Base-by-base conservation (phyloP, 2,113 vertebrate genomes). In the Nycticryphes semicollaris region DNA sequence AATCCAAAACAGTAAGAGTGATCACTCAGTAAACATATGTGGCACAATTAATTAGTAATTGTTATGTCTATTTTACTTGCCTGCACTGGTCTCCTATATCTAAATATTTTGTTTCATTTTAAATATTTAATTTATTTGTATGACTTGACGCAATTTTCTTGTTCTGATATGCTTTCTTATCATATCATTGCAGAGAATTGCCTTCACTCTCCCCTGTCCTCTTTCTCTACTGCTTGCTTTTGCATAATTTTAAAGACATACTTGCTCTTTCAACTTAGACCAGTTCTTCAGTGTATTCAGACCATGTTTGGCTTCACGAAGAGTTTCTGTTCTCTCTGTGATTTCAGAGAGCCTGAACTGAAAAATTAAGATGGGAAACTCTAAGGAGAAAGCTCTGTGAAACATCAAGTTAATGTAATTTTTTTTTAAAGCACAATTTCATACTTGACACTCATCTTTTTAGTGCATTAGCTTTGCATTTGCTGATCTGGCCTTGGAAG, bases 11-110 rank as follows among this genome's bases (percentile, higher is more conserved):
- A 90, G 77, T 66, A 87, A 76, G 94, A 82, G 50, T 37, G 73
- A 67, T 87, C 25, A 22, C 41, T 70, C 68, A 25, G 72, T 87
- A 96, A 96, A 90, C 66, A 35, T 39, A 83, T 73, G 62, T 86
- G 77, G 63, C 57, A 75, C 48, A 77, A 92, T 92, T 92, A 90
- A 84, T 91, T 69, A 87, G 39, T 69, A 83, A 94, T 86, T 3
- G 66, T 70, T 67, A 63, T 87, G 43, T 83, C 94, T 97, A 43
- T 95, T 96, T 97, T 94, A 70, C n/a, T 76, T 90, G 41, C 27
- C 72, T 82, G 13, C 8, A 9, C 57, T 93, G 74, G 84, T 89
- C 37, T 92, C 81, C 18, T 69, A 78, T 69, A 74, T 41, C 24
- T 79, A 60, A 62, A 45, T 91, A 60, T 76, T 82, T 94, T 93